These are phyloP conservation scores for Noturus placidus DNA, from an alignment of 2,113 vertebrate species.

Conservation along the genomic window DNA sequence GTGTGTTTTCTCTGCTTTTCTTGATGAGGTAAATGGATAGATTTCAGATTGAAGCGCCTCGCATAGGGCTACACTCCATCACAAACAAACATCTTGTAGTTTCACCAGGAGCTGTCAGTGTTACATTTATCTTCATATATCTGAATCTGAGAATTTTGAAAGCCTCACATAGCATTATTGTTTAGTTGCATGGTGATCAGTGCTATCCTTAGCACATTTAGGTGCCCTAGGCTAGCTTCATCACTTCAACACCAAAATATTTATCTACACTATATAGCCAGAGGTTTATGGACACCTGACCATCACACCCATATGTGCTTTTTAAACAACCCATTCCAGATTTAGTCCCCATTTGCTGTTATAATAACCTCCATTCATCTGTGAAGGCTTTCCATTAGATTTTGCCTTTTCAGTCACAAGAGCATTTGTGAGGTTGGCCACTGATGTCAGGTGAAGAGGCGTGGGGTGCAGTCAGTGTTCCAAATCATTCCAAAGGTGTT, in stretches of 20 bases:
- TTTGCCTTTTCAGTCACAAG: background rate
- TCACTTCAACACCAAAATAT: background rate
- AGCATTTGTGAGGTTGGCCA: too few species aligned
- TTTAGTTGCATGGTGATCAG: background rate
- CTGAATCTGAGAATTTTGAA: background rate
- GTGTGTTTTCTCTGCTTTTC: background rate
- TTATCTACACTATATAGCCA: background rate
- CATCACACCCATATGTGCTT: background rate
- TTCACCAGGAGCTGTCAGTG: background rate
- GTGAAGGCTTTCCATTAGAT: too few species aligned
- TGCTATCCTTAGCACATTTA: background rate
- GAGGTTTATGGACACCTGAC: background rate
- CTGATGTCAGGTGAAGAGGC: too few species aligned
- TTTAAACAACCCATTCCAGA: too few species aligned
- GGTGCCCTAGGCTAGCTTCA: background rate
- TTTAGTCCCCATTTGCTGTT: too few species aligned
- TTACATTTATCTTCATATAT: background rate
- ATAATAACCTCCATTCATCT: too few species aligned
- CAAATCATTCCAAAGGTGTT: too few species aligned
- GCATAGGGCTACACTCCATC: background rate
- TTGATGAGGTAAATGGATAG: background rate
- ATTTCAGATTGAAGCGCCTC: background rate
- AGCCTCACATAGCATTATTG: background rate
- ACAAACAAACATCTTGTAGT: background rate
- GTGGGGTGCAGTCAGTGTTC: too few species aligned